Conservation (phyloP, 2,113 vertebrate genomes). For the Tursiops truncatus region DNA sequence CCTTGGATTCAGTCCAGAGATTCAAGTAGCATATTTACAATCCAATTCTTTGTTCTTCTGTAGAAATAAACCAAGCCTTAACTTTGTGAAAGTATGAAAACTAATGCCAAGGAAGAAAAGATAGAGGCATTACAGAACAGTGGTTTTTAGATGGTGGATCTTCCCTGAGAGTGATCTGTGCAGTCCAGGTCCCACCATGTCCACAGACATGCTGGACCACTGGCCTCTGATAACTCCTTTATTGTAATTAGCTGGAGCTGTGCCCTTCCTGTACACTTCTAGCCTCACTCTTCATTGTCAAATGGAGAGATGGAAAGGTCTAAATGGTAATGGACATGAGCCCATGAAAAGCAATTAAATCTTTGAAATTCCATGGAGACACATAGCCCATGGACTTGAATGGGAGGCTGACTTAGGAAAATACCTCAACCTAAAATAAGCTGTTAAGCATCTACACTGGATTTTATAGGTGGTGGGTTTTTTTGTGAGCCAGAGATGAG, state of each 20-base stretch:
- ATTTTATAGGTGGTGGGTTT: background rate
- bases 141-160: background rate
- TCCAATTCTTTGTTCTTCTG: background rate
- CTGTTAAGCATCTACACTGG: background rate
- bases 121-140: background rate
- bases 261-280: background rate
- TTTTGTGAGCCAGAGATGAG: background rate
- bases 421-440: background rate
- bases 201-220: background rate
- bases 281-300: background rate
- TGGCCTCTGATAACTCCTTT: background rate
- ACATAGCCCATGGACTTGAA: background rate
- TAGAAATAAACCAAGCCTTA: conserved; percentile 2
- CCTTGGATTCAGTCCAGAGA: background rate
- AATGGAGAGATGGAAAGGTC: background rate
- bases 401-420: background rate
- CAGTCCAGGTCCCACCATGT: background rate
- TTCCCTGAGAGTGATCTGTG: background rate
- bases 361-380: background rate
- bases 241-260: background rate
- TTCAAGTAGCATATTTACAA: background rate
- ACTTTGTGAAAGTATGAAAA: background rate
- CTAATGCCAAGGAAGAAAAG: background rate
- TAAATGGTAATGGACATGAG: background rate
- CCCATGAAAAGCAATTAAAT: background rate